These are phyloP conservation scores for Neoitamus cyanurus DNA, from an alignment of 2,888 invertebrate species.

Conservation along the genomic window DNA sequence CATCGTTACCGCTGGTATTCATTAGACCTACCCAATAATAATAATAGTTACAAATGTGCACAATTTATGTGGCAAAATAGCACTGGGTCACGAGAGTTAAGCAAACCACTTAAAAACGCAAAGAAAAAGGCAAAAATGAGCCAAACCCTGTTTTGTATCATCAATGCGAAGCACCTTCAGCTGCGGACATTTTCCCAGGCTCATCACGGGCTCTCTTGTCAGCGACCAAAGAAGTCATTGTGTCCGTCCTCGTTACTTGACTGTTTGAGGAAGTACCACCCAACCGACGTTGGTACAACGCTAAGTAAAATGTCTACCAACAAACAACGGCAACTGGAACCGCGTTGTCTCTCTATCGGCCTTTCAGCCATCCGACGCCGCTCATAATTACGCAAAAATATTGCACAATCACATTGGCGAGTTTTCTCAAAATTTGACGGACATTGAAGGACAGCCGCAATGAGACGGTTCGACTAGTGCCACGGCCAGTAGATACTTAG, in stretches of 20 bases:
- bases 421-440: background rate
- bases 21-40: background rate
- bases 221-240: slow-evolving; percentile 20
- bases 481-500: background rate
- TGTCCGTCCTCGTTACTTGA: background rate
- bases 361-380: background rate
- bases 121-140: background rate
- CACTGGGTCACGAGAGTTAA: slow-evolving; percentile 22
- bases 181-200: slow-evolving; percentile 17
- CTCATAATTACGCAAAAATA: background rate
- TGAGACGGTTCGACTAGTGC: background rate
- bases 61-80: background rate
- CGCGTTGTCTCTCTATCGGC: background rate
- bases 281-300: background rate
- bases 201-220: background rate
- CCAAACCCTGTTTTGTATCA: slow-evolving; percentile 18
- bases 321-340: background rate
- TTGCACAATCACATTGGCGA: background rate
- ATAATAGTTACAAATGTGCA: background rate
- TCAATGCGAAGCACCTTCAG: background rate
- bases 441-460: background rate
- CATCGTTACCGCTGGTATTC: background rate
- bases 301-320: background rate
- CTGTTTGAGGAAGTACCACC: background rate
- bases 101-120: slow-evolving; percentile 13